Evolutionary conservation across 2,888 invertebrate genomes (phyloP), one percentile per base, ranked within the genome.

Genomic region (Sthenelais limicola): DNA sequence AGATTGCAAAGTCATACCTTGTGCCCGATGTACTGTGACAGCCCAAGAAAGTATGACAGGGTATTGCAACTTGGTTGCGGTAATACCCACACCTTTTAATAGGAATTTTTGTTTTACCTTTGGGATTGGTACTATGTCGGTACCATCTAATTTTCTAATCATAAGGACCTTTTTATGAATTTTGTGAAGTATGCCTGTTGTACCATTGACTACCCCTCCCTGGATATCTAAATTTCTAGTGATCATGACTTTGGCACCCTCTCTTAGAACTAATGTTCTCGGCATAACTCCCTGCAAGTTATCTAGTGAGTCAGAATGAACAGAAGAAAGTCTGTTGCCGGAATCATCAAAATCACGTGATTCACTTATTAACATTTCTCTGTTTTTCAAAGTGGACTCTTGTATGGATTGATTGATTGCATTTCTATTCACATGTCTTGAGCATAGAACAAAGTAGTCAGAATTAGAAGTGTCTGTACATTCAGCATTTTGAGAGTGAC

Each of bases 41-140:
- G 66, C 66, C 35, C 43, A 66, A 1, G 66, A 35, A 21, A 66
- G 24, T 1, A 66, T 35, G 38, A 66, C 43, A 35, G 66, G 66
- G 26, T 15, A 66, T n/a, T 66, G 66, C 1, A 66, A 21, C 26
- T 43, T 66, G 21, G 35, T 24, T 3, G 43, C 66, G 43, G 43
- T 38, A 1, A 35, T 35, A 9, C 66, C 66, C 7, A 18, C 3
- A 26, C 18, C 5, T 38, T 66, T 35, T 21, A 66, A n/a, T 56
- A 12, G 2, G 2, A 56, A 15, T 18, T 56, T 56, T 2, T 28
- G 30, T 32, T 56, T 56, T 7, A 56, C 56, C 18, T 32, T 56
- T 32, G 56, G 56, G 15, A 56, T 28, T 2, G 32, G 32, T 9
- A 56, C n/a, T 2, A 56, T 2, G 18, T 56, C 54, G 5, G 30